Evolutionary conservation across 2,797 vertebrate genomes (phyloP), one percentile per base, ranked within the genome.

Genomic region (Alfaro cultratus): DNA sequence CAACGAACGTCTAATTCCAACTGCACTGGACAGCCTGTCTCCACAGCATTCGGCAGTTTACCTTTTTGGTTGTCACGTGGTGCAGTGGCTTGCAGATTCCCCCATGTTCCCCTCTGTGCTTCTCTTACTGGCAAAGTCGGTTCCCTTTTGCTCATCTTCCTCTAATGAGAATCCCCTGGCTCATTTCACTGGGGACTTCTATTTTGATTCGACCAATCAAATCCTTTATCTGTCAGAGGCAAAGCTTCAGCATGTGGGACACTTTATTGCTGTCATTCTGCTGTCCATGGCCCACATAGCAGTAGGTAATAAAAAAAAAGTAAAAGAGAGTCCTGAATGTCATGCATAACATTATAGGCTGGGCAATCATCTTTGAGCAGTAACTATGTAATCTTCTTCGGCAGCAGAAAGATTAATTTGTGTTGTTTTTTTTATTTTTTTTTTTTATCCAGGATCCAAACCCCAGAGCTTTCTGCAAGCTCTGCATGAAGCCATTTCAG

Each of bases 191-290:
- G 83, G 86, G 76, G 94, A 96, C 81, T 97, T 94, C 87, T 95
- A 96, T 92, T 97, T 96, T 55, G 97, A 97, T 80, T 72, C 82
- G 1, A 64, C 82, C 87, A 97, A 96, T 93, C 95, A 95, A 87
- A 95, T 96, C 86, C 93, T 97, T 80, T 97, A 96, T 86, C 87
- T 97, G 73, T 92, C 88, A 3, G 94, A 95, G 83, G 78, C 88
- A 46, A 94, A 86, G 82, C 93, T 97, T 82, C 92, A 96, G 77
- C 94, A 96, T 18, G 95, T 89, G 23, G 97, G 97, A 5, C 91
- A 94, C 68, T 96, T 97, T 76, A 94, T 95, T 1, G 88, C 95
- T 5, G 85, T 94, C 41, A 84, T 97, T 53, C 80, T 97, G 46
- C 96, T 96, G 82, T 90, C 96, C 51, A 94, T 97, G 94, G 96